Base-by-base conservation (phyloP, 2,797 vertebrate genomes). In the Ciconia nigra region DNA sequence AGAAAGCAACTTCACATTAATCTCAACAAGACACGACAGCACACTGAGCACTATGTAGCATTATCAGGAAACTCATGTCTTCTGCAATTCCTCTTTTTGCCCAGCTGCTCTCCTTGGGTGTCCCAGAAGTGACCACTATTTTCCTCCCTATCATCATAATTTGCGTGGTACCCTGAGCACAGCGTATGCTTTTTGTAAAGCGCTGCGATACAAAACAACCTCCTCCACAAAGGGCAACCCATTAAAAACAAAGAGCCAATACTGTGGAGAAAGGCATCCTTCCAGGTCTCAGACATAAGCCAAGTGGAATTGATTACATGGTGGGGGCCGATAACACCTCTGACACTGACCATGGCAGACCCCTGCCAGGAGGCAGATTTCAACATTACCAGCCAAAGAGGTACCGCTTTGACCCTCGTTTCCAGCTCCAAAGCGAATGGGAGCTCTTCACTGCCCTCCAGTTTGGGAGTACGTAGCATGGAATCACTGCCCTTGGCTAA, bases 381-480 rank as follows among this genome's bases (percentile, higher is more conserved):
- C 54, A 57, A 13, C 37, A 83, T 46, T 54, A 44, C 25, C n/a
- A 25, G 42, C 21, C 54, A 51, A 67, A 62, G 31, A 67, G 37
- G 21, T 41, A 78, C 13, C 1, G 1, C 57, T 71, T 85, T 1
- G 0, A 52, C 15, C n/a, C 28, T 80, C 0, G 0, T 71, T 74
- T 65, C 41, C 20, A 73, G 33, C 19, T 61, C 41, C 22, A 70
- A 87, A 83, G 20, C 10, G 31, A 73, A 73, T 1, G 1, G 73
- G 9, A 87, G 15, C 6, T 33, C 42, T 87, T 77, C 39, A 17
- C 5, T 47, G 10, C 62, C 21, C 42, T 69, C 51, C 25, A 70
- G 35, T 52, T 67, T 67, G 31, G 63, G 26, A 55, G 13, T 33
- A 52, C 0, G 1, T 6, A 71, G 37, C 52, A 31, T 0, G 2